Evolutionary conservation across 2,888 invertebrate genomes (phyloP).

Genomic region (Agonopterix arenella): DNA sequence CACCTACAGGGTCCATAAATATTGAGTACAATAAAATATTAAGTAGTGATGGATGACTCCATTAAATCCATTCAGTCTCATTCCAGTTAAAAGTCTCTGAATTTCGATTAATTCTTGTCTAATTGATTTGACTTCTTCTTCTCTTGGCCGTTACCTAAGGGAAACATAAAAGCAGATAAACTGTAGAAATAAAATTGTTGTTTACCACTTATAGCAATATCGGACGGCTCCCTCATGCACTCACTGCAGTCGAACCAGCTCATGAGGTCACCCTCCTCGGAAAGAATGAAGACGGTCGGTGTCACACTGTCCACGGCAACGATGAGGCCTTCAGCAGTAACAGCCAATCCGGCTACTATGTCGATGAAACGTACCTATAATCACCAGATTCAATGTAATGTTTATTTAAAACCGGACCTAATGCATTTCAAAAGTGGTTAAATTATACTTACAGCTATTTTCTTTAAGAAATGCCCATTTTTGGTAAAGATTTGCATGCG

Average conservation of each 20-base stretch:
- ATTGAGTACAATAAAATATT: too few relatives aligned
- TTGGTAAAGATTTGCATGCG: slow-evolving; percentile 98
- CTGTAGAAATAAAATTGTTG: neutral
- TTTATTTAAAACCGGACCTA: neutral
- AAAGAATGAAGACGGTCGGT: slow-evolving; percentile 95
- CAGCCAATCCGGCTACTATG: slow-evolving; percentile 95
- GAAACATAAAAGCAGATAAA: too few relatives aligned
- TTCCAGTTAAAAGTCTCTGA: too few relatives aligned
- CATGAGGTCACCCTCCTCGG: slow-evolving; percentile 93
- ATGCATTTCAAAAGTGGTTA: neutral
- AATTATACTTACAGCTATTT: slow-evolving; percentile 82
- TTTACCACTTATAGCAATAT: slow-evolving; percentile 95
- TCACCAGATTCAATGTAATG: neutral
- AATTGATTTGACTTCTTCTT: too few relatives aligned
- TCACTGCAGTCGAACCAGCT: slow-evolving; percentile 99
- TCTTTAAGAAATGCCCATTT: slow-evolving; percentile 96
- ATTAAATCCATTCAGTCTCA: too few relatives aligned
- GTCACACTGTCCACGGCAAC: slow-evolving; percentile 98
- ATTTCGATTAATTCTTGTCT: too few relatives aligned
- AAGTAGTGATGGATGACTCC: too few relatives aligned
- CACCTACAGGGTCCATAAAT: too few relatives aligned
- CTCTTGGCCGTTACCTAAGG: too few relatives aligned
- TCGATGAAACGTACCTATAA: slow-evolving; percentile 84
- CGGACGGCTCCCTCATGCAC: slow-evolving; percentile 98
- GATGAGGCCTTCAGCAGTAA: slow-evolving; percentile 93